Conservation (phyloP, 2,888 invertebrate genomes). For the Empis livida region DNA sequence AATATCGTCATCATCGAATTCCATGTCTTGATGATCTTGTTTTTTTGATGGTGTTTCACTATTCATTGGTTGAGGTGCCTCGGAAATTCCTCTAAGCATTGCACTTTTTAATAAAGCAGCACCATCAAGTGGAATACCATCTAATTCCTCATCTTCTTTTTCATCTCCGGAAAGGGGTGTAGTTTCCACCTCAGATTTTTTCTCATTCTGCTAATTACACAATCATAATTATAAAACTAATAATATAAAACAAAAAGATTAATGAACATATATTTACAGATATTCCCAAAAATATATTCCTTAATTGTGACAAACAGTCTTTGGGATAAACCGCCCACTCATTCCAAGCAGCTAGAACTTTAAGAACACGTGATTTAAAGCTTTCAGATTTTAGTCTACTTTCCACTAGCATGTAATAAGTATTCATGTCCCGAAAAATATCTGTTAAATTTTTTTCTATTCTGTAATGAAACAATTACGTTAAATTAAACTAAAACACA, state of each 20-base stretch:
- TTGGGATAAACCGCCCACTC: constrained; percentile 94
- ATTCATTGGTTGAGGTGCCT: constrained; percentile 15
- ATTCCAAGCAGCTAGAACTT: constrained; percentile 92
- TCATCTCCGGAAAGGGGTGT: constrained; percentile 40
- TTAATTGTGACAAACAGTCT: constrained; percentile 75
- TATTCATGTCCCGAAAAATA: constrained; percentile 62
- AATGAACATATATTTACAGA: constrained; percentile 24
- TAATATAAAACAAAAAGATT: constrained; percentile 30
- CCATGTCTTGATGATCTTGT: constrained; percentile 15
- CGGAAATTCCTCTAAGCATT: constrained; percentile 37
- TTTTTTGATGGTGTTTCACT: constrained; percentile 18
- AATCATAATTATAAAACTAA: constrained; percentile 4
- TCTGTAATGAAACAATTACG: constrained; percentile 41
- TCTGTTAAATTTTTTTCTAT: constrained; percentile 70
- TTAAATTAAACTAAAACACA: too few species aligned
- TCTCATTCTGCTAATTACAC: constrained; percentile 6
- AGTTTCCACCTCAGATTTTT: constrained; percentile 29
- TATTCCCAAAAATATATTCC: constrained; percentile 83
- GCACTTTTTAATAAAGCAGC: constrained; percentile 65
- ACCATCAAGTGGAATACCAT: constrained; percentile 68
- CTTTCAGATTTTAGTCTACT: constrained; percentile 90
- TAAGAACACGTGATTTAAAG: constrained; percentile 79
- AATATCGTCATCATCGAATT: constrained; percentile 45
- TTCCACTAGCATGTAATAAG: constrained; percentile 60
- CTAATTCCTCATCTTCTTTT: constrained; percentile 51